These are phyloP conservation scores for Neoseiulus cucumeris DNA, from an alignment of 1,140 invertebrate genomes.

Conservation along the genomic window DNA sequence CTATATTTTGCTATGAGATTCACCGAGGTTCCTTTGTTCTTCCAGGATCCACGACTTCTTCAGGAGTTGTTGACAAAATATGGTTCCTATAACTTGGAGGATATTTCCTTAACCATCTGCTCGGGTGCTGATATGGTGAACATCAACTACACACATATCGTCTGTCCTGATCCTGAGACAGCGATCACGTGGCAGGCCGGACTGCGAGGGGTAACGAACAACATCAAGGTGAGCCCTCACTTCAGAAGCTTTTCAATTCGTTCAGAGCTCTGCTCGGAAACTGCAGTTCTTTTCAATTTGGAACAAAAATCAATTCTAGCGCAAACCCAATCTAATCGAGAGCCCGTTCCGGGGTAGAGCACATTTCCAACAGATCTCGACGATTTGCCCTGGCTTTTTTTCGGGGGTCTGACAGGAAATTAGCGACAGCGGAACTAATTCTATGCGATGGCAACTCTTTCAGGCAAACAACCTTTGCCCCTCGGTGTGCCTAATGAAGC, in stretches of 20 bases:
- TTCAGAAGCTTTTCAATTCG: too few species aligned
- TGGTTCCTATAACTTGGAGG: conserved; percentile 59
- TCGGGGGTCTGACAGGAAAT: too few species aligned
- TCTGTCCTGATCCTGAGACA: conserved; percentile 70
- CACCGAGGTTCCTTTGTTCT: neutral
- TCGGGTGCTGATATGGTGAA: conserved; percentile 98
- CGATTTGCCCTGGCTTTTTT: conserved; percentile 19
- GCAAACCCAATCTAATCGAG: too few species aligned
- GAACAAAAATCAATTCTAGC: too few species aligned
- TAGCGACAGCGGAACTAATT: too few species aligned
- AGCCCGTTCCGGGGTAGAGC: too few species aligned
- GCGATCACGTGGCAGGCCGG: conserved; percentile 86
- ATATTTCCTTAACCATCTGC: conserved; percentile 90
- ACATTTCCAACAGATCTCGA: too few species aligned
- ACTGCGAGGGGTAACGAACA: conserved; percentile 74
- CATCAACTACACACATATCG: conserved; percentile 90
- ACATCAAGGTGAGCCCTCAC: conserved; percentile 55
- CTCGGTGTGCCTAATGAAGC: conserved; percentile 84
- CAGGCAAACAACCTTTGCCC: conserved; percentile 69
- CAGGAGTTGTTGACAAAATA: conserved; percentile 56
- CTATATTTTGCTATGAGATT: too few species aligned
- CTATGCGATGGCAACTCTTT: neutral
- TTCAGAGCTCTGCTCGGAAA: too few species aligned
- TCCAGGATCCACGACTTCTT: conserved; percentile 60
- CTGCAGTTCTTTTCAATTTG: too few species aligned